Base-by-base conservation (phyloP, 1,140 invertebrate genomes). In the Pectinophora gossypiella region DNA sequence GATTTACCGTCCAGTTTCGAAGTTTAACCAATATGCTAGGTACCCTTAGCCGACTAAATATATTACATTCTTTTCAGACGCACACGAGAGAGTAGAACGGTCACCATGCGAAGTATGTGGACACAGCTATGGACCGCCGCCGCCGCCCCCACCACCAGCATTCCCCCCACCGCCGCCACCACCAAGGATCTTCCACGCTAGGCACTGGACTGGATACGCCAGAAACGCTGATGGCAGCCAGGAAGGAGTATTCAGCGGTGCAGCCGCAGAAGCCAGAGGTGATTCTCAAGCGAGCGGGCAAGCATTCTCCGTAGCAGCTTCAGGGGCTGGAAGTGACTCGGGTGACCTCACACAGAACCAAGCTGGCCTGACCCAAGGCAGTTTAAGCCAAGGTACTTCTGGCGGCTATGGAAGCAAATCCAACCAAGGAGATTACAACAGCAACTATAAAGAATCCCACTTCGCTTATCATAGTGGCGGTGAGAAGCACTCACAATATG, bases 181-280 rank as follows among this genome's bases (percentile, higher is more conserved):
- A 9, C 67, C 67, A 23, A n/a, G n/a, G n/a, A n/a, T n/a, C 38
- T 76, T 78, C 48, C 76, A 54, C 15, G 72, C 79, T 0, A 63
- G 76, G 3, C 69, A 83, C n/a, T 85, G 78, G 77, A 74, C 67
- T 27, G 82, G 82, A 10, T 47, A 75, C 13, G 47, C 67, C 7
- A 59, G 61, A 36, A 56, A 58, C 10, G 22, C 54, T 32, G 64
- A 61, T 47, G 75, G 76, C 13, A 32, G 44, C 1, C 55, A 48
- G 15, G 67, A 73, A 48, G 77, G 76, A 43, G 68, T 83, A 0
- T 80, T 76, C 38, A 85, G 77, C 47, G 82, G 82, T 1, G 82
- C 82, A 3, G 68, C 77, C 4, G 78, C 79, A 15, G 56, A 68
- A 9, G 64, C 68, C n/a, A 57, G 61, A 1, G 65, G 56, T 42